Evolutionary conservation across 2,797 vertebrate genomes (phyloP), one percentile per base, ranked within the genome.

Genomic region (Anguilla pacifica): DNA sequence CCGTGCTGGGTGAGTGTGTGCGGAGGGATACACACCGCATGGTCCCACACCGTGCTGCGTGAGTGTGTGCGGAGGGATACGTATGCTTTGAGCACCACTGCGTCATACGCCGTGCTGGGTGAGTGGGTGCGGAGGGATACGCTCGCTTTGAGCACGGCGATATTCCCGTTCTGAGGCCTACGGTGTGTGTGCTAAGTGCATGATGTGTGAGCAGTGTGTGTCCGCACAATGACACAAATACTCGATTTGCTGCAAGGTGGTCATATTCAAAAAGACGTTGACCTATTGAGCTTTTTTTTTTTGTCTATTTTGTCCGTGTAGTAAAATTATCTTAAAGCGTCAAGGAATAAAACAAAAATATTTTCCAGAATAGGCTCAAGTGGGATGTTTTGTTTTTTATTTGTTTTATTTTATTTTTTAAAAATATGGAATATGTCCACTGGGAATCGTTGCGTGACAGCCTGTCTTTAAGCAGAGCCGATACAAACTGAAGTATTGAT

Each of bases 11-110:
- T 39, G 39, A 39, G 39, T 39, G 39, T 0, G 39, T 53, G 51
- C 7, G 51, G 51, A 11, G 51, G 51, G 51, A 53, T 39, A 39
- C 39, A 1, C 88, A 99, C 98, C 0, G 98, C 98, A 0, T 98
- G 13, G 31, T n/a, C 7, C n/a, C 1, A 25, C 6, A 2, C 39
- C 6, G 51, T 53, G 11, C 51, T 53, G 51, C 1, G 51, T 53
- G 51, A 9, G 51, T 49, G 39, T 22, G 49, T 61, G 64, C 17
- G 67, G 72, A 6, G 22, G 17, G 17, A 61, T 19, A 61, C 17
- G 22, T 35, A 35, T 35, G 35, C 35, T 35, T 35, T 35, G 57
- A 4, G 86, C 79, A 25, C 55, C 19, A 22, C 59, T 61, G 31
- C 31, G 31, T 35, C 31, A 35, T 35, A 35, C 35, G 35, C 35